phyloP scores from a whole-genome alignment of 2,888 invertebrate genomes.

The Synanthedon tipuliformis region DNA sequence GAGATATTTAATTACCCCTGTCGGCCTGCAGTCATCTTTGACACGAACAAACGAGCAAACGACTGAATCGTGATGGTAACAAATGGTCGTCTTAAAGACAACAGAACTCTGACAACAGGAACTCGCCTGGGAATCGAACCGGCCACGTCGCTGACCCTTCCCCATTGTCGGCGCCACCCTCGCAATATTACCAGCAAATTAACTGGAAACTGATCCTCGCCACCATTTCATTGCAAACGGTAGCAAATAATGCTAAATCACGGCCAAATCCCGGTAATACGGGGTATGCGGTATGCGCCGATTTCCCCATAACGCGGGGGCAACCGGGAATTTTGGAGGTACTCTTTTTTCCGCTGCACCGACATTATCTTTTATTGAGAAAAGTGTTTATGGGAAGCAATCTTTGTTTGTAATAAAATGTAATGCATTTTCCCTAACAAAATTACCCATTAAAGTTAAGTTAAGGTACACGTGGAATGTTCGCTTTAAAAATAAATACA shows the following conservation, averaged over 20 bases:
- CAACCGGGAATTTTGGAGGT: constrained; percentile 21
- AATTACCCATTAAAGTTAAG: too few species aligned
- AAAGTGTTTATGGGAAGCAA: constrained; percentile 37
- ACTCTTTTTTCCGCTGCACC: constrained; percentile 23
- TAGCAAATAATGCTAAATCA: constrained; percentile 54
- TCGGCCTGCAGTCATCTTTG: too few species aligned
- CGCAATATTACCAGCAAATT: constrained; percentile 34
- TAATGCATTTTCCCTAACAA: background rate
- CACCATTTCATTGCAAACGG: constrained; percentile 59
- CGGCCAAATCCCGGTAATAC: constrained; percentile 43
- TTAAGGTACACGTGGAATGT: too few species aligned
- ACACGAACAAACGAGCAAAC: background rate
- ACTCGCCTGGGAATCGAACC: constrained; percentile 35
- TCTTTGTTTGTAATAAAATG: constrained; percentile 1
- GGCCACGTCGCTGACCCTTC: constrained; percentile 16
- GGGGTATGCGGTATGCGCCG: constrained; percentile 21
- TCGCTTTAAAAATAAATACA: too few species aligned
- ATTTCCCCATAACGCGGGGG: constrained; percentile 43
- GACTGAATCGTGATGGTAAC: background rate
- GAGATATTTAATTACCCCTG: too few species aligned
- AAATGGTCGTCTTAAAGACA: background rate
- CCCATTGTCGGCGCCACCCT: constrained; percentile 12
- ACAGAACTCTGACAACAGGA: constrained; percentile 8
- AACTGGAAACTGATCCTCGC: constrained; percentile 44
- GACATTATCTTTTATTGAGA: constrained; percentile 52